Base-by-base conservation (phyloP, 2,888 invertebrate species). In the Spodoptera exigua region DNA sequence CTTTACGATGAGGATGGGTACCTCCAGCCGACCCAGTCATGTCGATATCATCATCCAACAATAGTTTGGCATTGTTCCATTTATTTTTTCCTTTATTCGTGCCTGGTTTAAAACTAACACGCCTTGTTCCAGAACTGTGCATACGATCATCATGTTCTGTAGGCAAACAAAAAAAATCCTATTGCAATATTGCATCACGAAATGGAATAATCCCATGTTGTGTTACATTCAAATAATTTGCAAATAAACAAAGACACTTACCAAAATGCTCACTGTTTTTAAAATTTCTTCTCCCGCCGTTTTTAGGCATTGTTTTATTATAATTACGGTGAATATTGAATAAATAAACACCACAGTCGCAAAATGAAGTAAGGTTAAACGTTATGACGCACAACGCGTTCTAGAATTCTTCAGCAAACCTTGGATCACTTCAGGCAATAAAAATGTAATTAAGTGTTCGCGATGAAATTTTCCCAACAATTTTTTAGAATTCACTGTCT, bases 1-100 rank as follows among this genome's bases (percentile, higher is more conserved):
- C 89, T 69, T 88, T 89, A n/a, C 87, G 84, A 4, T 76, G 70
- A n/a, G 74, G 70, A 17, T 81, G 79, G 40, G 76, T 79, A 1
- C 83, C 80, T 46, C 82, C 87, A 34, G 88, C 87, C 13, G 89
- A 85, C 2, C 90, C 91, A 21, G 91, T 92, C 96, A 96, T 96
- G 68, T 96, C 96, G 76, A 96, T 95, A 77, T 96, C 96, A 84
- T 96, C 96, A 74, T 96, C 95, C 49, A 95, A 88, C n/a, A 96
- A 70, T 47, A 95, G 87, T 57, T 93, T 90, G 2, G 93, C 88
- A 63, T 92, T 79, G 55, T 78, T 88, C 66, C 91, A 91, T 74
- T 94, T 93, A 61, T 91, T 91, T 71, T 91, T 91, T 12, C 91
- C 89, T 76, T 93, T 92, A 56, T 89, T 89, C 3, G 89, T 88